These are phyloP conservation scores for Parazoanthus atlanticus DNA, from an alignment of 92 coral and sea anemone genomes.

Conservation along the genomic window DNA sequence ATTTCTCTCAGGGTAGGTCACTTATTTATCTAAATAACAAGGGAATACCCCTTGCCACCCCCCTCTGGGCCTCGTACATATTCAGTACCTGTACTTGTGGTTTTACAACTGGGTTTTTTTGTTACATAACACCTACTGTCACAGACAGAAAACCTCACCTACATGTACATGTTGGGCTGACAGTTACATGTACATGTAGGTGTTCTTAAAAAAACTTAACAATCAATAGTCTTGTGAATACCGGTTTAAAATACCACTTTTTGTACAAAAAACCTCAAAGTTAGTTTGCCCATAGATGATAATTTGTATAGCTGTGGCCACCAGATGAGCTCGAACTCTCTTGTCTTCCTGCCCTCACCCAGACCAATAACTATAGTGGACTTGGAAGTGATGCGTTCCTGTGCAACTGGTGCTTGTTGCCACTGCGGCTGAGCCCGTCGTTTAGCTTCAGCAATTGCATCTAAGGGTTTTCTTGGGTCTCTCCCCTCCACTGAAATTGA, in stretches of 20 bases:
- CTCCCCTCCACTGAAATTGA: background rate
- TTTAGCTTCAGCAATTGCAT: background rate
- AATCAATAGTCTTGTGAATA: background rate
- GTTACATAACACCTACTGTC: too few relatives aligned
- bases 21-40: too few relatives aligned
- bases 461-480: background rate
- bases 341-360: conserved; percentile 25
- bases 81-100: too few relatives aligned
- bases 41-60: too few relatives aligned
- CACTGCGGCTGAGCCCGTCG: background rate
- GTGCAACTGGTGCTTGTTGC: background rate
- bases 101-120: too few relatives aligned
- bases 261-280: conserved; percentile 17
- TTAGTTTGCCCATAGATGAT: conserved; percentile 20
- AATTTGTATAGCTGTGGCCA: conserved; percentile 14
- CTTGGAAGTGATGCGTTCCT: conserved; percentile 10
- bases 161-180: too few relatives aligned
- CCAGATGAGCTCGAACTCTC: conserved; percentile 24
- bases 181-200: too few relatives aligned
- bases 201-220: background rate
- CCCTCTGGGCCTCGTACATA: too few relatives aligned
- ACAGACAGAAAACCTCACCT: too few relatives aligned
- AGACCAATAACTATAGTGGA: conserved; percentile 12
- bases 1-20: too few relatives aligned
- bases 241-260: background rate